Evolutionary conservation across 2,888 invertebrate genomes (phyloP).

Genomic region (Calameuta idolon): DNA sequence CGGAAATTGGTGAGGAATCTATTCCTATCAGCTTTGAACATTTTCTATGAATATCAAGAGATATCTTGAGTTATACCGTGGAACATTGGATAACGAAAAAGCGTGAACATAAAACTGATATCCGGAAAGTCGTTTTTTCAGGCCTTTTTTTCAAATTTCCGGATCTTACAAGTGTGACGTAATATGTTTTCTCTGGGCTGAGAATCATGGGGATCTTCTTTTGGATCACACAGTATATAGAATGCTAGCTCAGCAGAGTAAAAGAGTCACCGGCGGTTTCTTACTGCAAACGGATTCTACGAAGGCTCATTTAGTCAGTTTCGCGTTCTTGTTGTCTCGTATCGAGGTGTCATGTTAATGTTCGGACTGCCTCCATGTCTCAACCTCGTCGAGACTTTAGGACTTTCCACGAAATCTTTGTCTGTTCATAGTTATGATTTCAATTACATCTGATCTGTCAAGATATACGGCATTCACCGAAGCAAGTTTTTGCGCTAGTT

Average conservation of each 20-base stretch:
- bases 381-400: not conserved
- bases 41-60: not conserved
- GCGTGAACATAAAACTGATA: not conserved
- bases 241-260: not conserved
- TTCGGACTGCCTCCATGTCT: not conserved
- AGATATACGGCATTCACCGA: not conserved
- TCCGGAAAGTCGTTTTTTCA: not conserved
- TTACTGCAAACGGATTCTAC: not conserved
- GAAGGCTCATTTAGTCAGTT: not conserved
- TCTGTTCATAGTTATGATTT: not conserved
- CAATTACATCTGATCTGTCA: not conserved
- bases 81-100: not conserved
- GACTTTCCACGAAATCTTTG: not conserved
- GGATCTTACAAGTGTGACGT: not conserved
- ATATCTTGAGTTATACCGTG: not conserved
- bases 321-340: not conserved
- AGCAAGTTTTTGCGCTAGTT: not conserved
- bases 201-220: not conserved
- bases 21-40: not conserved
- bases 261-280: not conserved
- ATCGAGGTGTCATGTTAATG: conserved; percentile 16
- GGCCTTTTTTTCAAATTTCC: not conserved
- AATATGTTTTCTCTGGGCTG: not conserved
- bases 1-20: not conserved
- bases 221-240: not conserved